Base-by-base conservation (phyloP, 2,113 vertebrate species). In the Microcebus lehilahytsara region DNA sequence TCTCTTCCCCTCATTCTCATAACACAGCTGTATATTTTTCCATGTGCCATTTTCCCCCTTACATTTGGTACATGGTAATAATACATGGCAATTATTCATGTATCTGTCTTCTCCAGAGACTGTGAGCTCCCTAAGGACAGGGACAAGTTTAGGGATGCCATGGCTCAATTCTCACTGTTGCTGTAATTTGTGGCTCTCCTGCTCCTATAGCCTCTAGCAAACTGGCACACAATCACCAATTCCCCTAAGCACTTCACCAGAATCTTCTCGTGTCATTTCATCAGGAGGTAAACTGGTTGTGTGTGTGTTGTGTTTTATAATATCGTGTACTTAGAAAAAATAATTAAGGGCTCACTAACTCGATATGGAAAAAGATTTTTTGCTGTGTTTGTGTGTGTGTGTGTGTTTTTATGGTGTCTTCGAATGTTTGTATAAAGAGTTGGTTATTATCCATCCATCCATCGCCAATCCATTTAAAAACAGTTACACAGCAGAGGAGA, bases 381-480 rank as follows among this genome's bases (percentile, higher is more conserved):
- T 27, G 62, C 30, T 30, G 11, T 30, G 62, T 64, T 66, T 53
- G 58, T 85, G 71, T 91, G 16, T 85, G 71, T 91, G 16, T 60
- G 23, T 93, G 1, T 42, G 69, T 96, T 97, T 96, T 60, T 17
- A 93, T 53, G 30, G 69, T 94, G 22, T 79, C 85, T 92, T 89
- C 69, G 79, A 81, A 95, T 95, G 27, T 53, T 6, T 96, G n/a
- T 40, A 81, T n/a, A 93, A 85, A 40, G n/a, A 53, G 40, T 71
- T 62, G 22, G 56, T 93, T 67, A 19, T 88, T 62, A 94, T 85
- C 69, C 67, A 93, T 85, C 60, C 56, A 89, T 49, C 49, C 69
- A 62, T 58, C 85, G 60, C 69, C 64, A 85, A 67, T 75, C 71
- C 87, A 79, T 72, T 97, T 95, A 78, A 86, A 95, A 85, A 87